Evolutionary conservation across 2,113 vertebrate genomes (phyloP).

Genomic region (Pteropus alecto): DNA sequence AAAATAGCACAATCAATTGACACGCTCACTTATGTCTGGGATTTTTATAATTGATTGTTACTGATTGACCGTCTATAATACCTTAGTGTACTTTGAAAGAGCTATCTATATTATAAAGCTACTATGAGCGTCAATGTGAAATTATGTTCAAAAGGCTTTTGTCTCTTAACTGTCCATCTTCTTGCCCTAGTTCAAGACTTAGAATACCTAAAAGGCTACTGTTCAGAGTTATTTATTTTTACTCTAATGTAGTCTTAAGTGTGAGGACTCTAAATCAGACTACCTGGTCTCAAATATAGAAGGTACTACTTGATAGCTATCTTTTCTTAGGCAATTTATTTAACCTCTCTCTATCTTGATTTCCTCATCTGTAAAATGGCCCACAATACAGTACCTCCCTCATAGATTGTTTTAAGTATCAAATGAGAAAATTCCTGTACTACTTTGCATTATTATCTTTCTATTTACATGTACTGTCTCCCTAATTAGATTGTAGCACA

Average conservation of each 20-base stretch:
- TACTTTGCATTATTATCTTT: neutral
- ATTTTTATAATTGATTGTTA: neutral
- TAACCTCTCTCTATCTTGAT: neutral
- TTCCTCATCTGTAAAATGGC: constrained; percentile 13
- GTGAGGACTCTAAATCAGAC: neutral
- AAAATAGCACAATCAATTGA: neutral
- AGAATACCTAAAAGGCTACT: neutral
- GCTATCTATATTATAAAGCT: neutral
- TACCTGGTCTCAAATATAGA: neutral
- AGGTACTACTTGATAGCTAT: neutral
- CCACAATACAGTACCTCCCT: neutral
- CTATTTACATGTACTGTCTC: neutral
- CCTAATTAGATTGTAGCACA: neutral
- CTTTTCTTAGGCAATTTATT: neutral
- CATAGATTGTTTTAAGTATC: neutral
- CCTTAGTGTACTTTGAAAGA: neutral
- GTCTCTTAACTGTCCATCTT: neutral
- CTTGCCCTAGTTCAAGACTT: neutral
- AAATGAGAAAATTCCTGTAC: neutral
- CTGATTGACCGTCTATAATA: neutral
- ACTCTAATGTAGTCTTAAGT: neutral
- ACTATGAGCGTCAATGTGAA: neutral
- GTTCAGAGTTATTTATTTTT: neutral
- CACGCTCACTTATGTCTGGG: neutral
- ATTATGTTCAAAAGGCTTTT: neutral